Conservation (phyloP, 2,113 vertebrate genomes). For the Grallaria varia region DNA sequence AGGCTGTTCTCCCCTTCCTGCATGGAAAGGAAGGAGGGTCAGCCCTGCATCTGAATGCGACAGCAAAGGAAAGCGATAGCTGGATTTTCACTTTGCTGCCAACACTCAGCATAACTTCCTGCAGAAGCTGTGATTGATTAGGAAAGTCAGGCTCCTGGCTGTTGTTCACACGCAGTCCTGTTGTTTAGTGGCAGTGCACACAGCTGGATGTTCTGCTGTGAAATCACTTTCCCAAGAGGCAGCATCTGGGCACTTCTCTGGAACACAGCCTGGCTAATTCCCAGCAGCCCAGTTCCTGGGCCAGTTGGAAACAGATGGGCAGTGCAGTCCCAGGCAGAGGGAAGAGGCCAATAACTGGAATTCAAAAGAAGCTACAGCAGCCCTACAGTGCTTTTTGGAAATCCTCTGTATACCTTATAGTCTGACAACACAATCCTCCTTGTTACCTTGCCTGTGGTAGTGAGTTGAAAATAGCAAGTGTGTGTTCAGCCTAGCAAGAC, state of each 20-base stretch:
- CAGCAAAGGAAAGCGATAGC: not conserved
- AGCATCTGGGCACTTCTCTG: not conserved
- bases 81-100: not conserved
- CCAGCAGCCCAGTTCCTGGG: not conserved
- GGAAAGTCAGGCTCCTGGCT: not conserved
- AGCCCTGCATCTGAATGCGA: not conserved
- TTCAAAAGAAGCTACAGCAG: not conserved
- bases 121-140: not conserved
- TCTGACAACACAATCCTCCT: not conserved
- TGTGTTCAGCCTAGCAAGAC: not conserved
- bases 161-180: not conserved
- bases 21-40: not conserved
- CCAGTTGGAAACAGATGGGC: rapidly evolving
- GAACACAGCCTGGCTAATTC: not conserved
- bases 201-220: not conserved
- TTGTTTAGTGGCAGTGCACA: not conserved
- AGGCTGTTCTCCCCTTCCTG: not conserved
- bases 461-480: not conserved
- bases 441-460: not conserved
- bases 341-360: not conserved
- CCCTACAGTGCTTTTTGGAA: not conserved
- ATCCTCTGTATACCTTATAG: not conserved
- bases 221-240: not conserved
- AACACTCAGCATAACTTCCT: rapidly evolving
- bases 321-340: not conserved